These are phyloP conservation scores for Microplitis deprimator DNA, from an alignment of 2,888 invertebrate species.

Conservation along the genomic window DNA sequence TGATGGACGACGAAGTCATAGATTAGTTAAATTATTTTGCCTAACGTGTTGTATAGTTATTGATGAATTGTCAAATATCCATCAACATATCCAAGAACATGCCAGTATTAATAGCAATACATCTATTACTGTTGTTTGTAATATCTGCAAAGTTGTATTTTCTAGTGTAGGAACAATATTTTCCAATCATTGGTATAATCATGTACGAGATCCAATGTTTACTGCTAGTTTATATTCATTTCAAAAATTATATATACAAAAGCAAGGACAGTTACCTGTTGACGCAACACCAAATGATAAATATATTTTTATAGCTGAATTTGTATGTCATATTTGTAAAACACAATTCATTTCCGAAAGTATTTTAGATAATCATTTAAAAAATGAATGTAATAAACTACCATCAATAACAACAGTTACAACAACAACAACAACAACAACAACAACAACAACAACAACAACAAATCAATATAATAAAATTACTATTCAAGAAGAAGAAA, in stretches of 20 bases:
- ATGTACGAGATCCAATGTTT: conserved; percentile 58
- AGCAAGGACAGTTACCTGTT: conserved; percentile 44
- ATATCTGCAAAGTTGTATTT: conserved; percentile 65
- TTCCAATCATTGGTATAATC: conserved; percentile 62
- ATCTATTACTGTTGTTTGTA: conserved; percentile 60
- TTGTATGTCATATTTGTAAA: conserved; percentile 60
- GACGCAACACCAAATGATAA: conserved; percentile 47
- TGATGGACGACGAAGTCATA: conserved; percentile 46
- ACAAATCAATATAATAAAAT: background rate
- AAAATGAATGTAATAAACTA: background rate
- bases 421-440: background rate
- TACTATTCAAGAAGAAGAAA: background rate
- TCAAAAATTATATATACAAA: conserved; percentile 55
- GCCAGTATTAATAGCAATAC: conserved; percentile 50
- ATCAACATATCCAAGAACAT: conserved; percentile 59
- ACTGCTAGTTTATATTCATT: conserved; percentile 61
- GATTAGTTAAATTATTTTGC: conserved; percentile 61
- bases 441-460: background rate
- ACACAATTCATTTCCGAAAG: conserved; percentile 52
- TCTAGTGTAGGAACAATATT: conserved; percentile 61
- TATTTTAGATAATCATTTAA: conserved; percentile 48
- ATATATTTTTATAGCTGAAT: conserved; percentile 62
- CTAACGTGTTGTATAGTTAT: conserved; percentile 56
- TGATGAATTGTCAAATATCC: conserved; percentile 56
- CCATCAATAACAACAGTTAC: background rate